A percentile compares a stretch with the other conserved stretches of the same genome.
These are phyloP conservation scores for Acipenser oxyrinchus DNA, from an alignment of 2,797 vertebrate genomes.

Conservation along the genomic window DNA sequence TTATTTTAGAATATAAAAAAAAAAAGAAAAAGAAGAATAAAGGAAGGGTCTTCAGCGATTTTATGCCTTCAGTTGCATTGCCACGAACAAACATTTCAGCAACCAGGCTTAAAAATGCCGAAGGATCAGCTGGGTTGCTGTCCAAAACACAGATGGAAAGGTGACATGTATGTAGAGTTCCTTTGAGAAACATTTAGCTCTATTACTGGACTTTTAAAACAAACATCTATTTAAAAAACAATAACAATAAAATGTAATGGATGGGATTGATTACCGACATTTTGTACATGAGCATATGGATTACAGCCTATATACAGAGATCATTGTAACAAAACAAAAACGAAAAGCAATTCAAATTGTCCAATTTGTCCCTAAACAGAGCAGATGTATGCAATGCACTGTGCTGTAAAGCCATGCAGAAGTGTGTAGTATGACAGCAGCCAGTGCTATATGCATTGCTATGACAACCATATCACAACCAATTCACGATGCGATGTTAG, in stretches of 20 bases:
- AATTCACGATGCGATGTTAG: slow-evolving; percentile 90
- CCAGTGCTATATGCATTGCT: slow-evolving; percentile 97
- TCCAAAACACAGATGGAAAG: slow-evolving; percentile 40
- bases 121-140: slow-evolving; percentile 28
- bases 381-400: slow-evolving; percentile 94
- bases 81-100: slow-evolving; percentile 19
- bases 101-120: slow-evolving; percentile 4
- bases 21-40: too few species aligned
- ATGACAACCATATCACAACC: slow-evolving; percentile 89
- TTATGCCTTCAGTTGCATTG: slow-evolving; percentile 14
- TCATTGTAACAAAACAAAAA: slow-evolving; percentile 40
- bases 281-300: slow-evolving; percentile 54
- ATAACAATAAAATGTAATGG: slow-evolving; percentile 56
- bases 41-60: neutral
- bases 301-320: slow-evolving; percentile 47
- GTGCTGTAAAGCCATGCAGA: slow-evolving; percentile 87
- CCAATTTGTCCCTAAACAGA: slow-evolving; percentile 63
- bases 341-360: slow-evolving; percentile 25
- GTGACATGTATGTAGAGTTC: neutral
- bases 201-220: slow-evolving; percentile 43
- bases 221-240: slow-evolving; percentile 33
- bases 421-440: slow-evolving; percentile 78
- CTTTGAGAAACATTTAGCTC: slow-evolving; percentile 44
- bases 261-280: slow-evolving; percentile 35
- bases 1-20: too few species aligned